Evolutionary conservation across 2,888 invertebrate species (phyloP), one percentile per base, ranked within the genome.

Genomic region (Acanthosoma haemorrhoidale): DNA sequence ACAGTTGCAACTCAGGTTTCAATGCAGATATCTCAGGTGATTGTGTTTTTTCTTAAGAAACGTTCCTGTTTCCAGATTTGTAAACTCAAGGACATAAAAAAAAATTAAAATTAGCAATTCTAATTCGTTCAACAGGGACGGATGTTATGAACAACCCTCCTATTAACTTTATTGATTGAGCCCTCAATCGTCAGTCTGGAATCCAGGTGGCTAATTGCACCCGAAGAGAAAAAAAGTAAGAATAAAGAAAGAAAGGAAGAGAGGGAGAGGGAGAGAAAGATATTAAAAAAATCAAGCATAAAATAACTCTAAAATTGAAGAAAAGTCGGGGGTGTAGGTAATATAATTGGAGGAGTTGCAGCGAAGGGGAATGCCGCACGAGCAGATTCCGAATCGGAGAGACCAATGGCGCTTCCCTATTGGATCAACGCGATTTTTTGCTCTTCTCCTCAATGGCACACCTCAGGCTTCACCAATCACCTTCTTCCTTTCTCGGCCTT

Each of bases 401-500:
- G n/a, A 25, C 51, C 21, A 51, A 51, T 51, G 51, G 51, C 51
- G 51, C 51, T 51, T 51, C 51, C 51, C 51, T 25, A 51, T 51
- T n/a, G 25, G 51, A 51, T 51, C 51, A 1, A 6, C 5, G 25
- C 51, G 25, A 51, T 51, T 51, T 51, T 51, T 51, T 51, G 51
- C 51, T 21, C 21, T n/a, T 25, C 25, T 25, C 15, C 51, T 51
- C 51, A 51, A 51, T 51, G 51, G 51, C 51, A 51, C 51, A 51
- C 51, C 51, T 51, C 51, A 25, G 51, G 51, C 13, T 51, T 51
- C 51, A 51, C 51, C 51, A 51, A 51, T 51, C 51, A 51, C 51
- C 51, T 51, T 25, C 25, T 51, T n/a, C 51, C 43, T 43, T 51
- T 51, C 25, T 25, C n/a, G 25, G 25, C n/a, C n/a, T 25, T 25